A percentile compares a stretch with the other conserved stretches of the same genome.
phyloP scores from a whole-genome alignment of 1,140 invertebrate genomes.

The Onthophagus taurus region DNA sequence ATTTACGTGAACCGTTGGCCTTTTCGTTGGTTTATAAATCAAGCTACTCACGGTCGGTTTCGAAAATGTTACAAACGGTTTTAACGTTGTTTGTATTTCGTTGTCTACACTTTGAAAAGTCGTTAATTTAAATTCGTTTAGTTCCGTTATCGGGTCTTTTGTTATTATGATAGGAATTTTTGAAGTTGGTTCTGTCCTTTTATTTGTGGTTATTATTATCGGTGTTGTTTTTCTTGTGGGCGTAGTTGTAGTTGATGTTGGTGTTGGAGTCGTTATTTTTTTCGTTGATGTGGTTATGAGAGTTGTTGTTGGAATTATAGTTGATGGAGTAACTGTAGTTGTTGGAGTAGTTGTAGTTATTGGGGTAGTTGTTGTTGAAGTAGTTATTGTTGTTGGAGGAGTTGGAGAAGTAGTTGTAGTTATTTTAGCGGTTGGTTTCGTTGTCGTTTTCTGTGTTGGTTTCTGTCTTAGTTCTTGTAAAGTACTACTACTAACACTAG shows the following conservation, averaged over 20 bases:
- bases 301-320: constrained; percentile 23
- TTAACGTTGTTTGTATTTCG: not conserved
- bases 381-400: constrained; percentile 11
- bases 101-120: constrained; percentile 19
- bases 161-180: constrained; percentile 2
- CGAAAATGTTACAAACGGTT: not conserved
- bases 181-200: constrained; percentile 4
- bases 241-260: constrained; percentile 7
- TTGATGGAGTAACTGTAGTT: constrained; percentile 29
- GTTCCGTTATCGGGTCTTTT: constrained; percentile 5
- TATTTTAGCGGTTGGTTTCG: constrained; percentile 9
- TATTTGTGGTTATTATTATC: constrained; percentile 1
- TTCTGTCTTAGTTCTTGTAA: too few species aligned
- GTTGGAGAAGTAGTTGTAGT: constrained; percentile 24
- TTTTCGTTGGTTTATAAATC: not conserved
- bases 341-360: constrained; percentile 24
- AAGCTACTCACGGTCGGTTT: not conserved
- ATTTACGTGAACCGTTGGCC: not conserved
- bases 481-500: too few species aligned
- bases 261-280: constrained; percentile 24
- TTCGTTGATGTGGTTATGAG: constrained; percentile 17
- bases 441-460: too few species aligned
- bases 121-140: constrained; percentile 14
- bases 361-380: too few species aligned
- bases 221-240: constrained; percentile 12